These are phyloP conservation scores for Drosophila melanica DNA, from an alignment of 1,140 invertebrate genomes.

Conservation along the genomic window DNA sequence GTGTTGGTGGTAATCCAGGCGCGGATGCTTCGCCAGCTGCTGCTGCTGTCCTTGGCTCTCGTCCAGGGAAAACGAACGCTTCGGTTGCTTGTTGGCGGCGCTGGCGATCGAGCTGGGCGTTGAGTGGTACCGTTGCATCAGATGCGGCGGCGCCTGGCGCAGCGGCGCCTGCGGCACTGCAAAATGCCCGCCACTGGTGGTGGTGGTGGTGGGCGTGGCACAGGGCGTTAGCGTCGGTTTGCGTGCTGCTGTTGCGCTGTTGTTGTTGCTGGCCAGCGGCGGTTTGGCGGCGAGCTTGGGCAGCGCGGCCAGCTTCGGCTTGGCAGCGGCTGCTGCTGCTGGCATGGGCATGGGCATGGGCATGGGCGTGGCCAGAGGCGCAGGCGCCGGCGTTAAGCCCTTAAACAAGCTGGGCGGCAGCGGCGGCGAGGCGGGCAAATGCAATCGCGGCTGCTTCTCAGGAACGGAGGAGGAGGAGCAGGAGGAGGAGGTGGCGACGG, in stretches of 20 bases:
- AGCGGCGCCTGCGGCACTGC: constrained; percentile 63
- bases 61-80: constrained; percentile 71
- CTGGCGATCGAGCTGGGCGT: constrained; percentile 81
- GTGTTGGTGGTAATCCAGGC: constrained; percentile 42
- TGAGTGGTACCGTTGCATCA: constrained; percentile 68
- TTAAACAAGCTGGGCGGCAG: constrained; percentile 82
- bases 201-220: constrained; percentile 5
- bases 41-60: constrained; percentile 42
- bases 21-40: constrained; percentile 55
- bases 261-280: constrained; percentile 10
- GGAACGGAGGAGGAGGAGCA: constrained; percentile 3
- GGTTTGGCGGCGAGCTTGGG: constrained; percentile 34
- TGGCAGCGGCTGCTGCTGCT: constrained; percentile 16
- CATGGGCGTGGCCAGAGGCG: constrained; percentile 6
- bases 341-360: not conserved
- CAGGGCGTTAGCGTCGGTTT: constrained; percentile 25
- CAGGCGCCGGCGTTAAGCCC: constrained; percentile 37
- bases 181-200: constrained; percentile 46
- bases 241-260: constrained; percentile 34
- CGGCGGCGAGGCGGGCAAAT: constrained; percentile 70
- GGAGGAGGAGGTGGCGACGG: too few species aligned
- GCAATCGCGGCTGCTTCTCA: constrained; percentile 26
- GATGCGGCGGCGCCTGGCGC: constrained; percentile 34
- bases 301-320: not conserved
- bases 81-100: constrained; percentile 73